Evolutionary conservation across 1,140 invertebrate species (phyloP).

Genomic region (Homarus americanus): DNA sequence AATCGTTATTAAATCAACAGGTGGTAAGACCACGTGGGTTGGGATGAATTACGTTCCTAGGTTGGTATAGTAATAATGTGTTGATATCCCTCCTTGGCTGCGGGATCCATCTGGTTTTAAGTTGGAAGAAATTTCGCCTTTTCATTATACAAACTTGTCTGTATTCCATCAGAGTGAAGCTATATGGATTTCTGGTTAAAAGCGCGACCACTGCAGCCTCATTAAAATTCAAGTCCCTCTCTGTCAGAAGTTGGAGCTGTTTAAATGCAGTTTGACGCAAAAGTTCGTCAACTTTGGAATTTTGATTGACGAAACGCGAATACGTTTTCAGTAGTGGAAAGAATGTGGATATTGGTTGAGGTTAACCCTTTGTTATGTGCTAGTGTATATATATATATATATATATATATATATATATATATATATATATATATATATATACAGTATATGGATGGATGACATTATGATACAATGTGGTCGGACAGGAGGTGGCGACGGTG

Average conservation of each 20-base stretch:
- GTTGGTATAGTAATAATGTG: too few relatives aligned
- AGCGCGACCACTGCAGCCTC: background rate
- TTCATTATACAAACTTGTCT: background rate
- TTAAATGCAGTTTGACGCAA: slow-evolving; percentile 19
- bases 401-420: slow-evolving; percentile 13
- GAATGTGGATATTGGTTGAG: background rate
- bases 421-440: slow-evolving; percentile 13
- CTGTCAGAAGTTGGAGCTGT: slow-evolving; percentile 4
- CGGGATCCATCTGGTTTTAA: too few relatives aligned
- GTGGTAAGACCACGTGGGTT: too few relatives aligned
- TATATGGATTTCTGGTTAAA: background rate
- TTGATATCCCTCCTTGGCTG: too few relatives aligned
- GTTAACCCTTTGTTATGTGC: too few relatives aligned
- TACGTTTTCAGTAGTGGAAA: background rate
- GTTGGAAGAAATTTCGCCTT: too few relatives aligned
- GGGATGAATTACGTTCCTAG: too few relatives aligned
- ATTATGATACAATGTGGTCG: too few relatives aligned
- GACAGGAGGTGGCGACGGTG: too few relatives aligned
- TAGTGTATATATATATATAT: slow-evolving; percentile 1
- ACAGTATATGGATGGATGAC: too few relatives aligned
- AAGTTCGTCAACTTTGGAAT: slow-evolving; percentile 1
- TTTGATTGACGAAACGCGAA: slow-evolving; percentile 18
- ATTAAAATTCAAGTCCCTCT: slow-evolving; percentile 12
- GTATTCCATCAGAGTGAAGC: background rate
- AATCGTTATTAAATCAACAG: too few relatives aligned